Conservation (phyloP, 2,888 invertebrate species). For the Thysanoteuthis rhombus region DNA sequence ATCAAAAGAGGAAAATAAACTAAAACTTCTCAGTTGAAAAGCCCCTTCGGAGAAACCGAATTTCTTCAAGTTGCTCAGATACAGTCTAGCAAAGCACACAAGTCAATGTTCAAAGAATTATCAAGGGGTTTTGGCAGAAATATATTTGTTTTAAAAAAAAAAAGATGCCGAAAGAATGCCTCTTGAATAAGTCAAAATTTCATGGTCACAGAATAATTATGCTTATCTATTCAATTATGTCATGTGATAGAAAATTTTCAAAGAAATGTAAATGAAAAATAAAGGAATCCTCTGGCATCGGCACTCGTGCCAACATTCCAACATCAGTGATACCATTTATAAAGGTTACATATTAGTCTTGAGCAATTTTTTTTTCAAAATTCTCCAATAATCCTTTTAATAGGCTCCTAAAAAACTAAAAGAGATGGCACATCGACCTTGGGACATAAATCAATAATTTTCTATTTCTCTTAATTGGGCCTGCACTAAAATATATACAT, state of each 20-base stretch:
- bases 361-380: background rate
- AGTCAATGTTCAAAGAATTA: no score
- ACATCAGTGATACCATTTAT: background rate
- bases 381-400: background rate
- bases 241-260: background rate
- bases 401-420: background rate
- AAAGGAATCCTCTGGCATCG: background rate
- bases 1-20: no score
- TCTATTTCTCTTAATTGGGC: background rate
- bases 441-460: background rate
- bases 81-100: no score
- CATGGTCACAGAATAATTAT: background rate
- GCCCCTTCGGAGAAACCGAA: no score
- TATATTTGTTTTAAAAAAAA: no score
- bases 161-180: background rate
- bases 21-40: no score
- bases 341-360: background rate
- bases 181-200: background rate
- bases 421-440: background rate
- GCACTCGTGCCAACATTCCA: background rate
- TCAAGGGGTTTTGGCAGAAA: no score
- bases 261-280: background rate
- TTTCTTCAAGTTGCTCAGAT: no score
- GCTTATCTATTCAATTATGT: background rate
- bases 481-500: background rate